These are phyloP conservation scores for Plestiodon gilberti DNA, from an alignment of 2,113 vertebrate species.

Conservation along the genomic window DNA sequence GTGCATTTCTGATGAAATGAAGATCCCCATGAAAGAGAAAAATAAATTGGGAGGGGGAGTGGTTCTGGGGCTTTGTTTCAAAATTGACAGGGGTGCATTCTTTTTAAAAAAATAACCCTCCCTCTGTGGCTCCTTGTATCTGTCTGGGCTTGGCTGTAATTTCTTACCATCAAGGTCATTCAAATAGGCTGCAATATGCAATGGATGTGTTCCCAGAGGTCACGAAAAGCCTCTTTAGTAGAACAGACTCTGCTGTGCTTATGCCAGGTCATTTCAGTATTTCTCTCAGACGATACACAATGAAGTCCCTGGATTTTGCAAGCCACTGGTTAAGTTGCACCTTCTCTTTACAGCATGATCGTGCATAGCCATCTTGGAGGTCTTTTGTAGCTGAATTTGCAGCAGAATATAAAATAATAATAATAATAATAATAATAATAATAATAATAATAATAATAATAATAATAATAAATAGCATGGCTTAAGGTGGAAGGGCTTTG, in stretches of 20 bases:
- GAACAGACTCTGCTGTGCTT: slow-evolving; percentile 47
- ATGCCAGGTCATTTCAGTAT: slow-evolving; percentile 63
- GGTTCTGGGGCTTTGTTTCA: slow-evolving; percentile 50
- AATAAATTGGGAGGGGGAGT: not conserved
- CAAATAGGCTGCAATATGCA: slow-evolving; percentile 57
- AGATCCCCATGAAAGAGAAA: slow-evolving; percentile 42
- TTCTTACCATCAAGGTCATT: slow-evolving; percentile 69
- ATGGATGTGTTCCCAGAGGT: slow-evolving; percentile 64
- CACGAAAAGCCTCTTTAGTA: slow-evolving; percentile 68
- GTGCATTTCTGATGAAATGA: slow-evolving; percentile 64
- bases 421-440: no score
- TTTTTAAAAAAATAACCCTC: not conserved
- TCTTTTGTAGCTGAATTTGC: not conserved
- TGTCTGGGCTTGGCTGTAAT: slow-evolving; percentile 50
- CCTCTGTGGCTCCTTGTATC: slow-evolving; percentile 42
- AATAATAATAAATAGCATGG: not conserved
- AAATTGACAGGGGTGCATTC: slow-evolving; percentile 16
- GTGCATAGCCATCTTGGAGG: not conserved
- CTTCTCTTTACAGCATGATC: slow-evolving; percentile 6
- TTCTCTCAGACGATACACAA: slow-evolving; percentile 43
- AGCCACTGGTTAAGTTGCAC: slow-evolving; percentile 40
- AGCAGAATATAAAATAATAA: not conserved
- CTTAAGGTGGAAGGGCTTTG: not conserved
- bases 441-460: no score
- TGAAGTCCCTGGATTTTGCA: slow-evolving; percentile 47